phyloP scores from a whole-genome alignment of 2,888 invertebrate genomes.

The Gandaritis pyraliata region DNA sequence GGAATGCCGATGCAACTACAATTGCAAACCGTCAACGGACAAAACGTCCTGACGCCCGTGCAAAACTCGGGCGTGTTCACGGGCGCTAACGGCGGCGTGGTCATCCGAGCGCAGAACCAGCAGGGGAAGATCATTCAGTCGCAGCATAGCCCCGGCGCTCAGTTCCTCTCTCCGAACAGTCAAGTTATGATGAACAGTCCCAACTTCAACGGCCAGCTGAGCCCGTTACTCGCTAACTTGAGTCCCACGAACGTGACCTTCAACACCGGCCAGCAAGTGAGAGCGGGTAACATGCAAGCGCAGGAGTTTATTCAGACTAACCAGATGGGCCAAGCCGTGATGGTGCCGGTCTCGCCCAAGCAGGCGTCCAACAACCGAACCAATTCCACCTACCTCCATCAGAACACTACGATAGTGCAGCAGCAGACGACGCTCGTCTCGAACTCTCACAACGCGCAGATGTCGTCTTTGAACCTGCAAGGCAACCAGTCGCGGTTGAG shows the following conservation, averaged over 20 bases:
- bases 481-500: constrained; percentile 77
- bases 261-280: constrained; percentile 81
- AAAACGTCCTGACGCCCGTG: constrained; percentile 89
- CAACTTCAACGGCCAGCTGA: constrained; percentile 89
- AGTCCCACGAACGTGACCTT: constrained; percentile 88
- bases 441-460: constrained; percentile 83
- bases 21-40: constrained; percentile 91
- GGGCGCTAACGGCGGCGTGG: constrained; percentile 89
- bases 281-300: constrained; percentile 84
- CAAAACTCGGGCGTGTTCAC: constrained; percentile 87
- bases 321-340: constrained; percentile 87
- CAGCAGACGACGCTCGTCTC: constrained; percentile 92
- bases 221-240: constrained; percentile 90
- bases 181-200: constrained; percentile 91
- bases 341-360: constrained; percentile 88
- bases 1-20: constrained; percentile 89
- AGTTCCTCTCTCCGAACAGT: constrained; percentile 89
- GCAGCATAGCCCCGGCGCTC: constrained; percentile 87
- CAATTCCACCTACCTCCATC: constrained; percentile 91
- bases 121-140: constrained; percentile 88
- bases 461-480: constrained; percentile 45
- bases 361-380: constrained; percentile 84
- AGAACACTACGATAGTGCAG: constrained; percentile 93
- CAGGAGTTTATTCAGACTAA: constrained; percentile 90
- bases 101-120: constrained; percentile 89